Evolutionary conservation across 2,888 invertebrate species (phyloP), one percentile per base, ranked within the genome.

Genomic region (Cloeon dipterum): DNA sequence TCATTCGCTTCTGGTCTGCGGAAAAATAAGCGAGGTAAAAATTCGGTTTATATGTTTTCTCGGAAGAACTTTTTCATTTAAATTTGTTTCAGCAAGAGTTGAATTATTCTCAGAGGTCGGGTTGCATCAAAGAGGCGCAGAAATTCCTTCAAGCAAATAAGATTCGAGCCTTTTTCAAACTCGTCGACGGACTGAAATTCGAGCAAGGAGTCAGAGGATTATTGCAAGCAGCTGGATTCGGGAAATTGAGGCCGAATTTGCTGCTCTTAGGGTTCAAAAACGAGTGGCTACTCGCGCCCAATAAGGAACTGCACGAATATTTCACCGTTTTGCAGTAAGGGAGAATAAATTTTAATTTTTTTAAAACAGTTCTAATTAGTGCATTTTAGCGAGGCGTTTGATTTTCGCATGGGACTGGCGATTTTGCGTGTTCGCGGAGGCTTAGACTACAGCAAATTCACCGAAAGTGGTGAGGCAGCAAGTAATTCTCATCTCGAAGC

Each of bases 131-230:
- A 14, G 29, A 8, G 7, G 75, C 76, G 3, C 76, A 83, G 50
- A 69, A 71, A 26, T 64, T 65, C 62, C 49, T 67, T 32, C 52
- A 53, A 33, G 35, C 40, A 7, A 58, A 65, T 41, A 82, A 82
- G 57, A 68, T 93, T 36, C 91, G 88, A 59, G 81, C 82, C 0
- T 98, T 98, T 62, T 96, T 93, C 59, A 68, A 73, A 5, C 54
- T 83, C 42, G 70, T 86, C 2, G 85, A 86, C 51, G 75, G 75
- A 11, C 64, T 74, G 43, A 42, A 37, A n/a, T 49, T 52, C 38
- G 48, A 50, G 21, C 44, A 47, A 37, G 65, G 63, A 11, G 56
- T 54, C 5, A 51, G 54, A 39, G 48, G 57, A 11, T 47, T 62
- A 4, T 51, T 62, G 43, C 61, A 63, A 53, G 54, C 60, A 39